These are phyloP conservation scores for Drosophila pseudotalamancana DNA, from an alignment of 2,888 invertebrate genomes.

Conservation along the genomic window DNA sequence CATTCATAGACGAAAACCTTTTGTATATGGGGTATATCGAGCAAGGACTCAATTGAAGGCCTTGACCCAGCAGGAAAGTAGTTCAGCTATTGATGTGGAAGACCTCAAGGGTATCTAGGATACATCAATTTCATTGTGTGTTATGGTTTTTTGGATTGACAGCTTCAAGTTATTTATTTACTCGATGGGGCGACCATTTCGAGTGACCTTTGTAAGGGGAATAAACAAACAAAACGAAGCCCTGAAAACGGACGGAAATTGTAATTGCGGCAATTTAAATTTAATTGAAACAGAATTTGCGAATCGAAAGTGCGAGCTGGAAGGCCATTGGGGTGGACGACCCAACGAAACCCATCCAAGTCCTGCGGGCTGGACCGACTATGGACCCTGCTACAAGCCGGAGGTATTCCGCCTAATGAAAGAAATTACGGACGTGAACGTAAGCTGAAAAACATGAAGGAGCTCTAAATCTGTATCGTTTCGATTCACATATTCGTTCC, in stretches of 20 bases:
- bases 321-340: slow-evolving; percentile 89
- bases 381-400: slow-evolving; percentile 90
- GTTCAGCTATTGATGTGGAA: too few relatives aligned
- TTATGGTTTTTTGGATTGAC: background rate
- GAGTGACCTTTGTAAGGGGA: too few relatives aligned
- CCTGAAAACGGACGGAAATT: too few relatives aligned
- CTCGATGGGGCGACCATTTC: too few relatives aligned
- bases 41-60: background rate
- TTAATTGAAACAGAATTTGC: slow-evolving; percentile 87
- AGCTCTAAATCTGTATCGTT: too few relatives aligned
- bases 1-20: too few relatives aligned
- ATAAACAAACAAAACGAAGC: too few relatives aligned
- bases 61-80: background rate
- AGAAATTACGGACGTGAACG: slow-evolving; percentile 84
- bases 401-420: slow-evolving; percentile 88
- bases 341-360: slow-evolving; percentile 81
- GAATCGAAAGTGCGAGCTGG: slow-evolving; percentile 88
- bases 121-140: background rate
- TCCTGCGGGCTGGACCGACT: slow-evolving; percentile 91
- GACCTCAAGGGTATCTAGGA: too few relatives aligned
- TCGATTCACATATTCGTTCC: too few relatives aligned
- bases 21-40: too few relatives aligned
- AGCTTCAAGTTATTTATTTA: background rate
- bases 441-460: slow-evolving; percentile 30
- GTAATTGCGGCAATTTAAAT: slow-evolving; percentile 15